Conservation (phyloP, 1,140 invertebrate species). For the Scaptomyza montana region DNA sequence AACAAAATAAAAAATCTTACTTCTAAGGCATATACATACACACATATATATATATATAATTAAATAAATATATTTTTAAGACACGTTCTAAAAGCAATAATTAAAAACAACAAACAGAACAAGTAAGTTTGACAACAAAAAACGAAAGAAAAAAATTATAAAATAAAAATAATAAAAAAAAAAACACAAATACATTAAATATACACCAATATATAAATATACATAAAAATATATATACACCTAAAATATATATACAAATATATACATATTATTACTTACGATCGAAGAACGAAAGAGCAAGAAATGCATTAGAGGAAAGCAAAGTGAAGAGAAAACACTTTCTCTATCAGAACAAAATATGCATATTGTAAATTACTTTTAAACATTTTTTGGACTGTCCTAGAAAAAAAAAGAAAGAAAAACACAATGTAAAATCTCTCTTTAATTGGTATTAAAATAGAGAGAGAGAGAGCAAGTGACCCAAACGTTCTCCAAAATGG, state of each 20-base stretch:
- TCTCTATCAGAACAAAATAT: constrained; percentile 27
- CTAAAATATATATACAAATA: constrained; percentile 50
- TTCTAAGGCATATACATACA: constrained; percentile 62
- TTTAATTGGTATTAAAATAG: not conserved
- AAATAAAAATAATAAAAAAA: constrained; percentile 9
- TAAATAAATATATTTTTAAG: constrained; percentile 82
- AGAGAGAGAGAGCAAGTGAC: not conserved
- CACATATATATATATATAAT: constrained; percentile 41
- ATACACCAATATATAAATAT: constrained; percentile 82
- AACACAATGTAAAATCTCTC: constrained; percentile 16
- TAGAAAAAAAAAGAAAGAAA: constrained; percentile 29
- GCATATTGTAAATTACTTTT: constrained; percentile 52
- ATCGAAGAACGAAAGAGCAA: constrained; percentile 12
- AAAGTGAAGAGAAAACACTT: constrained; percentile 1
- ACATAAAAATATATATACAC: constrained; percentile 63
- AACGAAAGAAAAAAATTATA: constrained; percentile 15
- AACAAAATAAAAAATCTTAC: not conserved
- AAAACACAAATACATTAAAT: constrained; percentile 71
- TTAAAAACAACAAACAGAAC: constrained; percentile 71
- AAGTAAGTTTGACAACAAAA: constrained; percentile 44
- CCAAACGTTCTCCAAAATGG: not conserved
- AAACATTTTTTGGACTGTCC: constrained; percentile 52
- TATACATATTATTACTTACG: constrained; percentile 28
- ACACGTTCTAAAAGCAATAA: constrained; percentile 81
- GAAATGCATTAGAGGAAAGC: constrained; percentile 22